phyloP scores from a whole-genome alignment of 2,888 invertebrate species.

The Sesia bembeciformis region DNA sequence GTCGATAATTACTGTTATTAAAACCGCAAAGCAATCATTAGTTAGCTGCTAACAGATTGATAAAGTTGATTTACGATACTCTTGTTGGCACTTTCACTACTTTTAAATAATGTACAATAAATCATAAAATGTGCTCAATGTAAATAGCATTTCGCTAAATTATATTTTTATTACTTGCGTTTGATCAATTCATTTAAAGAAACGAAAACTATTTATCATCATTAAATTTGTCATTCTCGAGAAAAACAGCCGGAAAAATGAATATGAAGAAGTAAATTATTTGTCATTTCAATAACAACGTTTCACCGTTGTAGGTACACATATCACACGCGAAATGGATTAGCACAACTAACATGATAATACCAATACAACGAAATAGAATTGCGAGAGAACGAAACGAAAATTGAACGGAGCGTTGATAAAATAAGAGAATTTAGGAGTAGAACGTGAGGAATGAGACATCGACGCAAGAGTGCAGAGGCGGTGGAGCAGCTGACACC shows the following conservation, averaged over 20 bases:
- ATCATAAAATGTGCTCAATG: neutral
- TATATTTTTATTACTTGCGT: neutral
- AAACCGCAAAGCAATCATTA: no score
- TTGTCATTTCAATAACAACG: neutral
- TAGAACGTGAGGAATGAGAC: slow-evolving; percentile 72
- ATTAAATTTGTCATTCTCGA: neutral
- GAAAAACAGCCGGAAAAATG: neutral
- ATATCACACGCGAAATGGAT: slow-evolving; percentile 23
- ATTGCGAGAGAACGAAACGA: slow-evolving; percentile 57
- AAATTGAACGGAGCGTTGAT: slow-evolving; percentile 72
- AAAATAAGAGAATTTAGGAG: slow-evolving; percentile 73
- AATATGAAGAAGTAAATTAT: neutral
- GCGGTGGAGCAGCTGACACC: slow-evolving; percentile 73
- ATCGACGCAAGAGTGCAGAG: slow-evolving; percentile 74
- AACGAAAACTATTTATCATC: neutral
- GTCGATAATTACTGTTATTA: no score
- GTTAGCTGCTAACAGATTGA: no score
- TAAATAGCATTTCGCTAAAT: slow-evolving; percentile 1
- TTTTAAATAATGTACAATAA: neutral
- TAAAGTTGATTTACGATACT: no score
- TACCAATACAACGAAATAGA: slow-evolving; percentile 56
- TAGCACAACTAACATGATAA: slow-evolving; percentile 41
- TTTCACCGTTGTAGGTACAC: neutral
- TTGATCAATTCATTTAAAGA: neutral
- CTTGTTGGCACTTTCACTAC: neutral